These are phyloP conservation scores for Enteromius unitaeniatus DNA, from an alignment of 2,797 vertebrate genomes.

Conservation along the genomic window DNA sequence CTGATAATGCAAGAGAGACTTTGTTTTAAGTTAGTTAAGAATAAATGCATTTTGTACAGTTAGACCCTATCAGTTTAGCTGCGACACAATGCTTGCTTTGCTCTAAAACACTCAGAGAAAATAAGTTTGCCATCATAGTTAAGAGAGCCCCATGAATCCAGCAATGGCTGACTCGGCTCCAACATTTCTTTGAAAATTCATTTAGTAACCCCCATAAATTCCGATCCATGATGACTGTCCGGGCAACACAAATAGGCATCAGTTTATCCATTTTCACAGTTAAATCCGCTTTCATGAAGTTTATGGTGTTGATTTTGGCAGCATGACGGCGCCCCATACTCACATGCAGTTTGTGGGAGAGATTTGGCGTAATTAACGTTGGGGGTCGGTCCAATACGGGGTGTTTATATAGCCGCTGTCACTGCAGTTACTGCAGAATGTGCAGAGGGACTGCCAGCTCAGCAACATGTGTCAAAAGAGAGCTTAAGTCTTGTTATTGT, in stretches of 20 bases:
- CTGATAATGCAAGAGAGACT: neutral
- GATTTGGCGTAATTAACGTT: slow-evolving; percentile 83
- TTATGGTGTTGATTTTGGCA: slow-evolving; percentile 27
- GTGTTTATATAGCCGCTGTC: slow-evolving; percentile 84
- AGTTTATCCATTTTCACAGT: slow-evolving; percentile 29
- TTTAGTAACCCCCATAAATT: neutral
- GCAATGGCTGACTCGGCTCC: neutral
- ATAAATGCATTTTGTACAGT: neutral
- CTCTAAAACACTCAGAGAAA: neutral
- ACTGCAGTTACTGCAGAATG: slow-evolving; percentile 73
- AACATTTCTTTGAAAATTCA: neutral
- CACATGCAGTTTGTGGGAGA: slow-evolving; percentile 86
- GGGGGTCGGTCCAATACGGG: slow-evolving; percentile 63
- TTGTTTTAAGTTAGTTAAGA: neutral
- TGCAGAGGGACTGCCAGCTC: slow-evolving; percentile 84
- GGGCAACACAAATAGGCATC: neutral
- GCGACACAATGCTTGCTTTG: neutral
- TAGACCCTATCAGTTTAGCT: neutral
- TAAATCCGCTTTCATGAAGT: slow-evolving; percentile 28
- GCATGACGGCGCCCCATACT: slow-evolving; percentile 76
- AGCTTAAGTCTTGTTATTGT: slow-evolving; percentile 78
- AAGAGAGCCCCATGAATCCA: slow-evolving; percentile 34
- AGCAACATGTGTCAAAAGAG: slow-evolving; percentile 78
- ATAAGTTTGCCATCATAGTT: neutral
- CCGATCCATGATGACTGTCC: slow-evolving; percentile 10